Evolutionary conservation across 2,888 invertebrate species (phyloP).

Genomic region (Lasioglossum lativentre): DNA sequence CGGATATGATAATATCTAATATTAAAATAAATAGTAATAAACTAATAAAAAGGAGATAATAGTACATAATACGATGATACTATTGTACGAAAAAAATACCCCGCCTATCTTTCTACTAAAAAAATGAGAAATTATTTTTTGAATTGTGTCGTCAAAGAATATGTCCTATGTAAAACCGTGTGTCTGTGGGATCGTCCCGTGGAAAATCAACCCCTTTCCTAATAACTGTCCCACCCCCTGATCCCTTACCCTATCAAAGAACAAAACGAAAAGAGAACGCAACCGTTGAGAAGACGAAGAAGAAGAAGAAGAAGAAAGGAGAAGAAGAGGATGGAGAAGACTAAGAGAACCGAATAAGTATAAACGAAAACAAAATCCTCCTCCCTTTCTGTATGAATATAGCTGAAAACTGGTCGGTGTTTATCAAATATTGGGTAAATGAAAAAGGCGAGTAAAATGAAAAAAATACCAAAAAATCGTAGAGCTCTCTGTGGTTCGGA

Average conservation of each 20-base stretch:
- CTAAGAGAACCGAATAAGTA: neutral
- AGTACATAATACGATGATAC: constrained; percentile 70
- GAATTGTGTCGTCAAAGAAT: constrained; percentile 79
- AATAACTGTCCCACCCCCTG: constrained; percentile 5
- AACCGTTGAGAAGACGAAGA: constrained; percentile 25
- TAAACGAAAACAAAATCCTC: constrained; percentile 26
- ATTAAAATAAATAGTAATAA: constrained; percentile 64
- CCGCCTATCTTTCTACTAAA: constrained; percentile 82
- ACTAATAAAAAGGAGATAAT: constrained; percentile 61
- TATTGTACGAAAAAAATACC: constrained; percentile 75
- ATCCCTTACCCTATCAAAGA: constrained; percentile 28
- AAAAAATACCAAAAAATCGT: constrained; percentile 64
- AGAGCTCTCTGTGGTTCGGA: constrained; percentile 73
- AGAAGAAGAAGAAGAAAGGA: neutral
- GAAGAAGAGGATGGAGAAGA: neutral
- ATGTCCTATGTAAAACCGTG: constrained; percentile 69
- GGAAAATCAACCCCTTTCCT: constrained; percentile 40
- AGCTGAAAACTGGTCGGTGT: constrained; percentile 77
- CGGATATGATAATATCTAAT: constrained; percentile 67
- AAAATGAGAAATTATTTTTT: constrained; percentile 81
- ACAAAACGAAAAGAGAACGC: constrained; percentile 8
- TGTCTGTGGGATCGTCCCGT: constrained; percentile 69
- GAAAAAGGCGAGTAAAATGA: constrained; percentile 46
- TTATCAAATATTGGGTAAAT: constrained; percentile 75
- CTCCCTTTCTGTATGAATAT: constrained; percentile 64